These are phyloP conservation scores for Aphidoletes aphidimyza DNA, from an alignment of 2,888 invertebrate species.

Conservation along the genomic window DNA sequence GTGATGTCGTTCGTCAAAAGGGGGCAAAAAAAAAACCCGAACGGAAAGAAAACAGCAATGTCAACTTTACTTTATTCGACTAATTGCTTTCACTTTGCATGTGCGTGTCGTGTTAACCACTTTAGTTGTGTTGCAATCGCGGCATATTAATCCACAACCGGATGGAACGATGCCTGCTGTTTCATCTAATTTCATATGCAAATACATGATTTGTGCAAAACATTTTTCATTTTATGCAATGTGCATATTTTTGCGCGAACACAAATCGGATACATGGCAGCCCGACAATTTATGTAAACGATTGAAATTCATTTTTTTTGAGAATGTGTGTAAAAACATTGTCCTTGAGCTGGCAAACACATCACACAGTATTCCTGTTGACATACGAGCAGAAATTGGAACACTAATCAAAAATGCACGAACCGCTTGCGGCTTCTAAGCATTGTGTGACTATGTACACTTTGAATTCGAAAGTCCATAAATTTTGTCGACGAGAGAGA, in stretches of 20 bases:
- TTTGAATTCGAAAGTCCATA: background rate
- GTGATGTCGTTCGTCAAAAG: background rate
- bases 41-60: constrained; percentile 28
- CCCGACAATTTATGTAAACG: constrained; percentile 10
- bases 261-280: background rate
- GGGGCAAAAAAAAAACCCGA: too few relatives aligned
- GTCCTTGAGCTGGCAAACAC: constrained; percentile 26
- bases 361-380: background rate
- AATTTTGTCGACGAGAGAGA: background rate
- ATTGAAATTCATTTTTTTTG: constrained; percentile 29
- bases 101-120: constrained; percentile 12
- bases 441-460: too few relatives aligned
- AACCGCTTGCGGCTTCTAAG: background rate
- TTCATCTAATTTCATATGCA: background rate
- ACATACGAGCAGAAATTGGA: background rate
- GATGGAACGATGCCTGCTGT: constrained; percentile 30
- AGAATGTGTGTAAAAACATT: constrained; percentile 30
- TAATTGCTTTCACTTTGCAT: constrained; percentile 29
- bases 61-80: constrained; percentile 15
- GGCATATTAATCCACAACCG: background rate
- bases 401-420: background rate
- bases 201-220: background rate
- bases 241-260: background rate
- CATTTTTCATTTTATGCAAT: constrained; percentile 27
- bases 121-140: background rate